phyloP scores from a whole-genome alignment of 1,140 invertebrate genomes.

The Neodiprion lecontei region DNA sequence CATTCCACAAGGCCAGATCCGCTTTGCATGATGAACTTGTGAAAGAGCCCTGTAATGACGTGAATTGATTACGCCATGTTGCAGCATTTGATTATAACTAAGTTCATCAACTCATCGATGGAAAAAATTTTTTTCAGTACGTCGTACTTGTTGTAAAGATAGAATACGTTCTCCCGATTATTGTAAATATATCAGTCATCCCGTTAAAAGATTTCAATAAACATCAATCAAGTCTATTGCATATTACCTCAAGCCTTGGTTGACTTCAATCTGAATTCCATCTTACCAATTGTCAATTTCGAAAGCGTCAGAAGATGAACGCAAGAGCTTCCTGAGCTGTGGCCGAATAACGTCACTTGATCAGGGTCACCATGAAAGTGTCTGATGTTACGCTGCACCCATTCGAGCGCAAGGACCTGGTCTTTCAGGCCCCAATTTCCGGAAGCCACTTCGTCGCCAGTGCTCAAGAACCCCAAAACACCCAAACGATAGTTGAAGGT shows the following conservation, averaged over 20 bases:
- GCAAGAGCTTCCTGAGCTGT: slow-evolving; percentile 48
- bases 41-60: not conserved
- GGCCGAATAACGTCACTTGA: slow-evolving; percentile 56
- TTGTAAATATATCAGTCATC: no score
- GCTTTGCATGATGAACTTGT: not conserved
- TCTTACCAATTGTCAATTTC: slow-evolving; percentile 36
- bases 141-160: not conserved
- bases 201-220: not conserved
- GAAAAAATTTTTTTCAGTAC: not conserved
- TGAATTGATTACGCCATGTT: not conserved
- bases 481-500: slow-evolving; percentile 73
- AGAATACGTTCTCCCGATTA: no score
- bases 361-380: slow-evolving; percentile 58
- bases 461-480: slow-evolving; percentile 57
- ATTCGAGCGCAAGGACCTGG: slow-evolving; percentile 53
- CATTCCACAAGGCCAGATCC: not conserved
- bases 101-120: not conserved
- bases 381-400: slow-evolving; percentile 56
- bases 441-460: no score
- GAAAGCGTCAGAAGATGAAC: slow-evolving; percentile 42
- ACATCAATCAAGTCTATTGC: not conserved
- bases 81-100: no score
- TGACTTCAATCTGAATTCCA: no score
- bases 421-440: slow-evolving; percentile 54
- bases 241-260: not conserved